Percentiles rank a stretch among this genome's conserved stretches.
These are phyloP conservation scores for Agonopterix alstromeriana DNA, from an alignment of 2,888 invertebrate genomes.

Conservation along the genomic window DNA sequence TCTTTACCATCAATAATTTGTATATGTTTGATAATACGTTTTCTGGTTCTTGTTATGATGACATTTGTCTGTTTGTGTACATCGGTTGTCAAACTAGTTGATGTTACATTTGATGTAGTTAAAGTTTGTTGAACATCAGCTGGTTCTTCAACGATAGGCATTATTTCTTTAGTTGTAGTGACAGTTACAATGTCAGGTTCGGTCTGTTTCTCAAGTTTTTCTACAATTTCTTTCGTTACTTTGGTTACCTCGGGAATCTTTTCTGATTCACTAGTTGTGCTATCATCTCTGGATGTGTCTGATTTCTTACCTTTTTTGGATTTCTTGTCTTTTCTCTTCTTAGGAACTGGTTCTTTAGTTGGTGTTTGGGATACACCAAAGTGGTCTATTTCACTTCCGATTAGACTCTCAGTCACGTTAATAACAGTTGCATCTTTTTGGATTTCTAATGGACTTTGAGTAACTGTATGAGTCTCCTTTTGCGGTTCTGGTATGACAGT, in stretches of 20 bases:
- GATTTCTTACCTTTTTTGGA: constrained; percentile 1
- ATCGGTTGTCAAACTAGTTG: constrained; percentile 9
- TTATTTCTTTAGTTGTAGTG: constrained; percentile 8
- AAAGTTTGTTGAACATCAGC: constrained; percentile 8
- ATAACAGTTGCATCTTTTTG: constrained; percentile 6
- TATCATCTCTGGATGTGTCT: not conserved
- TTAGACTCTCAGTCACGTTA: constrained; percentile 20
- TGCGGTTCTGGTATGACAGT: not conserved
- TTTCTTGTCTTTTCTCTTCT: constrained; percentile 9
- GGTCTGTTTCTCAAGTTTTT: no score
- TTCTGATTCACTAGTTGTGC: not conserved
- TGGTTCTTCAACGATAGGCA: constrained; percentile 5
- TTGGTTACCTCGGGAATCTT: not conserved
- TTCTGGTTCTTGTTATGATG: constrained; percentile 81
- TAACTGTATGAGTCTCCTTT: not conserved
- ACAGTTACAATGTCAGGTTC: not conserved
- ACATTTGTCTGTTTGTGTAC: constrained; percentile 3
- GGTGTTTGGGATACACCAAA: constrained; percentile 12
- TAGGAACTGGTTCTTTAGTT: constrained; percentile 17
- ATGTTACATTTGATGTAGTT: constrained; percentile 1
- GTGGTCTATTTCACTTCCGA: constrained; percentile 30
- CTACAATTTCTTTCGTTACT: no score
- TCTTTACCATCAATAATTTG: constrained; percentile 90
- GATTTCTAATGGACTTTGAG: not conserved
- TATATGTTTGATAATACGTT: constrained; percentile 85